Evolutionary conservation across 2,113 vertebrate species (phyloP).

Genomic region (Labeo catla): DNA sequence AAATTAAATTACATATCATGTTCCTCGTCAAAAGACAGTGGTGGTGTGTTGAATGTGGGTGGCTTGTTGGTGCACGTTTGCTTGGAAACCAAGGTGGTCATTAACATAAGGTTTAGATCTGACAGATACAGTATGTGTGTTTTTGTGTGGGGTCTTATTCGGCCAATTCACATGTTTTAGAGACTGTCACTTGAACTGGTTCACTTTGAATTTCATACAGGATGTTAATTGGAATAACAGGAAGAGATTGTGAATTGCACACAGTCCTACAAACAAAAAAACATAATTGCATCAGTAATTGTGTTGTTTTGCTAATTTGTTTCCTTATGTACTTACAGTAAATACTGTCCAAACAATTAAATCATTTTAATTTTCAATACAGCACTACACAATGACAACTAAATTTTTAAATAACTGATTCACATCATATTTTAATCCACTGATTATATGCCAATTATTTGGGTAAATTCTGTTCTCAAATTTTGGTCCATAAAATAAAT

Average conservation of each 20-base stretch:
- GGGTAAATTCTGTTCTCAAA: background rate
- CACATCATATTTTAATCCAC: background rate
- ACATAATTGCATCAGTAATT: background rate
- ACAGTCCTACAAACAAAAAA: background rate
- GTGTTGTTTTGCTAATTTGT: background rate
- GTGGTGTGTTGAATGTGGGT: too few species aligned
- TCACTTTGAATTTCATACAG: background rate
- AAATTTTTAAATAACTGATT: background rate
- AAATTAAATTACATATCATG: constrained; percentile 29
- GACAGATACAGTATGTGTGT: background rate
- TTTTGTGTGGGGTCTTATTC: background rate
- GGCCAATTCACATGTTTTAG: background rate
- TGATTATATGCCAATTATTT: background rate
- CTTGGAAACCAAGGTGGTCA: constrained; percentile 25
- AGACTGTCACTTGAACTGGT: background rate
- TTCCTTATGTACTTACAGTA: background rate
- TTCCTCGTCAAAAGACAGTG: background rate
- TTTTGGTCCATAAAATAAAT: too few species aligned
- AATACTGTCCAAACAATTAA: background rate
- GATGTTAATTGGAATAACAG: background rate
- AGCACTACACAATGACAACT: background rate
- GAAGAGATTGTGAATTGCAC: background rate
- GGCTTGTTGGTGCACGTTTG: constrained; percentile 5
- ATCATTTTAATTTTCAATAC: too few species aligned
- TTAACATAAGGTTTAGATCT: background rate